Evolutionary conservation across 92 coral and sea anemone species (phyloP).

Genomic region (Umimayanthus chanpuru): DNA sequence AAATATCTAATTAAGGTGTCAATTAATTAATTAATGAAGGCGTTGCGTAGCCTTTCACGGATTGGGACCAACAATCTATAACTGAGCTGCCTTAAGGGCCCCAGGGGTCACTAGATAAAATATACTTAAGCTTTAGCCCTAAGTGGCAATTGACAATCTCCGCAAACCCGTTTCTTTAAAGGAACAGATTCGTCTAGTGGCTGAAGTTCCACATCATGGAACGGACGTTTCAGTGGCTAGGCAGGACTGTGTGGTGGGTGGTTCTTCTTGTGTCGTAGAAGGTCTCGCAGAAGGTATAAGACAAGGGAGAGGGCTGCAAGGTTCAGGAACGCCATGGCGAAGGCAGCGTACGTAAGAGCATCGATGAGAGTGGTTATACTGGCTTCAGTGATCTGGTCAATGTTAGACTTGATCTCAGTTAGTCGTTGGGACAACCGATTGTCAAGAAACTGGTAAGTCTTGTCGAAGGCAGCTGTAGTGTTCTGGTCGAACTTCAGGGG

Average conservation of each 20-base stretch:
- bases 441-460: background rate
- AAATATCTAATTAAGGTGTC: background rate
- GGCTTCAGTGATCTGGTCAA: too few relatives aligned
- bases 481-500: conserved; percentile 29
- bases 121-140: background rate
- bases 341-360: background rate
- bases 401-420: background rate
- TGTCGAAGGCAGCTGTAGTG: conserved; percentile 37
- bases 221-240: background rate
- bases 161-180: background rate
- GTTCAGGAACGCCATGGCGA: background rate
- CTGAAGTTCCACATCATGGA: background rate
- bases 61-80: background rate
- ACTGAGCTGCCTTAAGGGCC: background rate
- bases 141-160: background rate
- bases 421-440: background rate
- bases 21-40: background rate
- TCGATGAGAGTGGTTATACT: too few relatives aligned
- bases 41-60: background rate
- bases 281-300: background rate
- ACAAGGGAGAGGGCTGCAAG: background rate
- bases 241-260: background rate
- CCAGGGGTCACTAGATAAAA: background rate
- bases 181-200: background rate
- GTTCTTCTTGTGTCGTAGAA: background rate